These are phyloP conservation scores for Amphimedon queenslandica DNA, from an alignment of 37 sponge, comb jelly and placozoan genomes.

Conservation along the genomic window DNA sequence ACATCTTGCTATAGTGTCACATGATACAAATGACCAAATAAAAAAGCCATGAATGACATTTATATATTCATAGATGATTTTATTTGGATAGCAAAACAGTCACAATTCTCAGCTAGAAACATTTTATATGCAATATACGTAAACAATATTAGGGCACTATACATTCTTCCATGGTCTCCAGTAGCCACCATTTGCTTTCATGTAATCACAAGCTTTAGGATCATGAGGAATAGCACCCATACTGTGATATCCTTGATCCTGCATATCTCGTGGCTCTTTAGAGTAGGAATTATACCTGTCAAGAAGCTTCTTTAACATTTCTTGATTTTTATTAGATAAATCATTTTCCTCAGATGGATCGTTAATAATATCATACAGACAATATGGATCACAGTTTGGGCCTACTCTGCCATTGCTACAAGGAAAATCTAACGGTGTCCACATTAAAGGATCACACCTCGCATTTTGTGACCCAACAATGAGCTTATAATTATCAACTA, in stretches of 20 bases:
- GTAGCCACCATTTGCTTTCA: no score
- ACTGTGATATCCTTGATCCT: slow-evolving; percentile 17
- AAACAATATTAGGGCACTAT: no score
- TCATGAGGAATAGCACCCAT: not conserved
- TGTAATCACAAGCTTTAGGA: slow-evolving; percentile 2
- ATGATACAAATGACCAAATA: no score
- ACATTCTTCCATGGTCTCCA: not conserved
- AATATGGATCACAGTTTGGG: slow-evolving; percentile 3
- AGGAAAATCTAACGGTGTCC: slow-evolving; percentile 11
- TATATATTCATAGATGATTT: no score
- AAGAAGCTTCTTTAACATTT: slow-evolving; percentile 13
- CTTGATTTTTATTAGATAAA: slow-evolving; percentile 7
- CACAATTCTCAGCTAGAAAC: slow-evolving; percentile 7
- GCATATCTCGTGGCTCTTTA: slow-evolving; percentile 7
- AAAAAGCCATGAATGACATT: no score
- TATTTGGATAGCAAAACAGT: no score
- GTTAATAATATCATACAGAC: no score
- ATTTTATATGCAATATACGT: not conserved
- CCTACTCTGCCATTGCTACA: not conserved
- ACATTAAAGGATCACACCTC: slow-evolving; percentile 24
- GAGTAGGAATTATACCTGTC: slow-evolving; percentile 14
- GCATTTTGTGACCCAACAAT: slow-evolving; percentile 13
- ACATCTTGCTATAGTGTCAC: no score
- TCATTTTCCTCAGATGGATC: slow-evolving; percentile 24
- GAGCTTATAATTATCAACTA: slow-evolving; percentile 22